Percentiles rank a stretch among this genome's conserved stretches.
Conservation (phyloP, 2,888 invertebrate species). For the Scaptomyza tumidula region DNA sequence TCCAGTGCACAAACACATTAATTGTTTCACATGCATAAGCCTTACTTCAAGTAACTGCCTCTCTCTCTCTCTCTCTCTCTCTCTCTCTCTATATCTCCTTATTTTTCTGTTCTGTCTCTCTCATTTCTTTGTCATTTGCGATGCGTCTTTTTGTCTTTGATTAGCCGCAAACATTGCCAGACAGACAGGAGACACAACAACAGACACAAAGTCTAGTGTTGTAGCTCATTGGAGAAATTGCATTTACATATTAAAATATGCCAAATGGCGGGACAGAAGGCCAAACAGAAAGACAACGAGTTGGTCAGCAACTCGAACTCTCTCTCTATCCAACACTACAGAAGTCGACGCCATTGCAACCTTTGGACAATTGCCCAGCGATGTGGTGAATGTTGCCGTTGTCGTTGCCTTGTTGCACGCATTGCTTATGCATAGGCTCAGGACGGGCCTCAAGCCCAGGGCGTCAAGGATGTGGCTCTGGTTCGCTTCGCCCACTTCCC, state of each 20-base stretch:
- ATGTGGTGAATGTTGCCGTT: conserved; percentile 51
- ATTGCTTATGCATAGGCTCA: conserved; percentile 69
- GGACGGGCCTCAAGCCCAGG: conserved; percentile 5
- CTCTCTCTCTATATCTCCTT: background rate
- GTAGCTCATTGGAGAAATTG: conserved; percentile 77
- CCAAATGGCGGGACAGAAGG: conserved; percentile 49
- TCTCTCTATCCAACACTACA: conserved; percentile 4
- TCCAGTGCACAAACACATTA: conserved; percentile 37
- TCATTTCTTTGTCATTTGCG: conserved; percentile 19
- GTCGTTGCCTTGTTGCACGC: conserved; percentile 54
- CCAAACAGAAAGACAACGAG: conserved; percentile 13
- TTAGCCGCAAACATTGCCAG: conserved; percentile 66
- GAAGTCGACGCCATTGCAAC: conserved; percentile 41
- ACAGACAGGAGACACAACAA: conserved; percentile 38
- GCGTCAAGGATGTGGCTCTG: conserved; percentile 22
- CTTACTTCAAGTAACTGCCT: background rate
- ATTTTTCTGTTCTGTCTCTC: background rate
- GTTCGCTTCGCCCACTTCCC: conserved; percentile 40
- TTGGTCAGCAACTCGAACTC: conserved; percentile 19
- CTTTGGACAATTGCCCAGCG: conserved; percentile 69
- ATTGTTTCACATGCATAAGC: conserved; percentile 55
- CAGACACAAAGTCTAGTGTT: conserved; percentile 27
- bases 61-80: background rate
- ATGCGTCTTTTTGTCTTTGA: conserved; percentile 69
- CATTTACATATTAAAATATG: conserved; percentile 80